These are phyloP conservation scores for Deroplatys truncata DNA, from an alignment of 2,888 invertebrate species.

Conservation along the genomic window DNA sequence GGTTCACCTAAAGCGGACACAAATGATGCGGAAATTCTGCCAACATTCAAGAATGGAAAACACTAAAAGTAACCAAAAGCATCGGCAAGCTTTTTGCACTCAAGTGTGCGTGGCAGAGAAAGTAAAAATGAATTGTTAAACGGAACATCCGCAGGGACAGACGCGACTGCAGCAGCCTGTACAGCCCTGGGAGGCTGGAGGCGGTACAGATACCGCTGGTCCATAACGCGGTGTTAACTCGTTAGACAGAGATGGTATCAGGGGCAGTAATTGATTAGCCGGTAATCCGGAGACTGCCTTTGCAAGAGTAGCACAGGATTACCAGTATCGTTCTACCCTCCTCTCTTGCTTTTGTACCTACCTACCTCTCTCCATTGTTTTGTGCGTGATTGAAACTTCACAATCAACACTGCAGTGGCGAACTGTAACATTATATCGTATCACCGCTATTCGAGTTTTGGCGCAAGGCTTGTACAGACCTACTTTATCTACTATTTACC, in stretches of 20 bases:
- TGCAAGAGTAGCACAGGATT: background rate
- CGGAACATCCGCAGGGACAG: too few species aligned
- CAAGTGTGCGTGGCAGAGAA: too few species aligned
- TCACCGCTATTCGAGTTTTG: too few species aligned
- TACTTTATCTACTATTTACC: too few species aligned
- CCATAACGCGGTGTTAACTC: conserved; percentile 12
- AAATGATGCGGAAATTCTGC: too few species aligned
- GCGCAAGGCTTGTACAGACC: too few species aligned
- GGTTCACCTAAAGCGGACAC: too few species aligned
- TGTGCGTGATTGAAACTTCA: background rate
- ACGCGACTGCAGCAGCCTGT: background rate
- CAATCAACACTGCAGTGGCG: background rate
- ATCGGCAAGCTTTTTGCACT: too few species aligned
- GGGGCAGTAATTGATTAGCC: conserved; percentile 1
- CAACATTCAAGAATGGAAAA: too few species aligned
- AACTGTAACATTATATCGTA: background rate
- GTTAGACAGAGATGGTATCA: conserved; percentile 7
- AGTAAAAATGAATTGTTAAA: too few species aligned
- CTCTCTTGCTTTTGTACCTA: too few species aligned
- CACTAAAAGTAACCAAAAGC: too few species aligned
- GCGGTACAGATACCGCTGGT: background rate
- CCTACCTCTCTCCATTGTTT: background rate
- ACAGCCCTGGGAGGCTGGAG: background rate
- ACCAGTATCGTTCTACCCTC: background rate
- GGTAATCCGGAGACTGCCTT: background rate